Percentiles rank a stretch among this genome's conserved stretches.
Evolutionary conservation across 2,113 vertebrate species (phyloP).

Genomic region (Platysteira castanea): DNA sequence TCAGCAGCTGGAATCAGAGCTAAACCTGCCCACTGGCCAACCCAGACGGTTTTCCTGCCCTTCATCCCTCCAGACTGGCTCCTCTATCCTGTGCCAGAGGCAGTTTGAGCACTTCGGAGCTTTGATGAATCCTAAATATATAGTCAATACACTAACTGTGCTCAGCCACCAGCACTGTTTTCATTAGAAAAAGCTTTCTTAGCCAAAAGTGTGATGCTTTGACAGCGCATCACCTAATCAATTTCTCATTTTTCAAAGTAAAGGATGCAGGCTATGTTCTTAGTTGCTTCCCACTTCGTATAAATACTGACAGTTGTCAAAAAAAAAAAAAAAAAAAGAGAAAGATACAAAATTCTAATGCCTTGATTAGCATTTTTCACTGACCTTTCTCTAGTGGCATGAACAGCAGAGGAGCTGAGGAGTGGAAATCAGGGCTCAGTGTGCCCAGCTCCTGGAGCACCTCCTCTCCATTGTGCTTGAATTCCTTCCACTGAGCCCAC

Average conservation of each 20-base stretch:
- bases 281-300: background rate
- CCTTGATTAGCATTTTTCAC: background rate
- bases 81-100: background rate
- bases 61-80: background rate
- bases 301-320: background rate
- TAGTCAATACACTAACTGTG: background rate
- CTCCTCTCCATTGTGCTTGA: background rate
- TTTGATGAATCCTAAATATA: background rate
- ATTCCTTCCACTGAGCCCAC: background rate
- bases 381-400: background rate
- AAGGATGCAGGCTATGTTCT: background rate
- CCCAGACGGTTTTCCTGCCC: background rate
- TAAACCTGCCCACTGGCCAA: background rate
- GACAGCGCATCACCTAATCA: background rate
- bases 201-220: background rate
- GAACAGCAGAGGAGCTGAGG: background rate
- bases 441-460: background rate
- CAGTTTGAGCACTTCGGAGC: background rate
- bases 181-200: background rate
- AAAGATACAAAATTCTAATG: background rate
- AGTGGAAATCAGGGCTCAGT: background rate
- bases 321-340: background rate
- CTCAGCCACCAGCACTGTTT: background rate
- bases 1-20: background rate
- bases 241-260: slow-evolving; percentile 12